Evolutionary conservation across 2,888 invertebrate genomes (phyloP).

Genomic region (Orchesellides sinensis): DNA sequence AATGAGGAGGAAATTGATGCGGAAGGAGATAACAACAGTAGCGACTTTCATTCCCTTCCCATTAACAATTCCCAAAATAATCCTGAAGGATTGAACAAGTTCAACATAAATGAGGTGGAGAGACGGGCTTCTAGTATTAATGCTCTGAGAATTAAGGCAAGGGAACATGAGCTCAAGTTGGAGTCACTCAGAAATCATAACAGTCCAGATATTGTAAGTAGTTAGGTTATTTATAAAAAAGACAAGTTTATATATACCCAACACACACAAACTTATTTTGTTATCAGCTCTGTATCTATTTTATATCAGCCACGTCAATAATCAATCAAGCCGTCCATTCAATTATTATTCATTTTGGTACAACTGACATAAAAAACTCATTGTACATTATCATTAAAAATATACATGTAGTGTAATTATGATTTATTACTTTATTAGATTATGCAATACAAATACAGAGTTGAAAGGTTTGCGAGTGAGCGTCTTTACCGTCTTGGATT

Average conservation of each 20-base stretch:
- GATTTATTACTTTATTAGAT: too few species aligned
- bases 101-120: conserved; percentile 83
- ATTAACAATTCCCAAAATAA: conserved; percentile 48
- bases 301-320: too few species aligned
- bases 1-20: conserved; percentile 60
- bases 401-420: too few species aligned
- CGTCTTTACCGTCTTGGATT: too few species aligned
- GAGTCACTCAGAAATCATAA: conserved; percentile 85
- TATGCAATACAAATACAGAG: too few species aligned
- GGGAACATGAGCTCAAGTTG: conserved; percentile 91
- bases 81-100: conserved; percentile 54
- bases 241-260: neutral
- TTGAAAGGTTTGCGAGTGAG: too few species aligned
- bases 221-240: conserved; percentile 45
- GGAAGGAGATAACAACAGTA: conserved; percentile 54
- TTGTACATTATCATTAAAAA: neutral
- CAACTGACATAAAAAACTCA: neutral
- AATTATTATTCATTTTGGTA: too few species aligned
- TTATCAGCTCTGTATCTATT: too few species aligned
- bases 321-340: too few species aligned
- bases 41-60: conserved; percentile 56
- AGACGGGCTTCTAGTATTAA: conserved; percentile 92
- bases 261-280: neutral
- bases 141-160: conserved; percentile 89
- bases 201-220: conserved; percentile 66